These are phyloP conservation scores for Acanthiza pusilla DNA, from an alignment of 2,797 vertebrate species.

Conservation along the genomic window DNA sequence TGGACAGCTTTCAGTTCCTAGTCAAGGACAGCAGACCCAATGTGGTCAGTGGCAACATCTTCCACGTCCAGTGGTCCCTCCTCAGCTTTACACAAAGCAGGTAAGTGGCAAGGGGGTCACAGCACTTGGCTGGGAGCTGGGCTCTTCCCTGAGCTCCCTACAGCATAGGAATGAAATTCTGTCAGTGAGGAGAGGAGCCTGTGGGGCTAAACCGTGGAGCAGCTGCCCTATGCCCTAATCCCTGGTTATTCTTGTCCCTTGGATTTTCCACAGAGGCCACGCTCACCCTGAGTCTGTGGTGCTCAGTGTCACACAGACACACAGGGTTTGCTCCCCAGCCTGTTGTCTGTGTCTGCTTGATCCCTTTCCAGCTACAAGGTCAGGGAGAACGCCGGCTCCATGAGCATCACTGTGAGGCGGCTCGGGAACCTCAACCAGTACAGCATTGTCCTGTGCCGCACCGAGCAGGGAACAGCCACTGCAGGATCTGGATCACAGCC, in stretches of 20 bases:
- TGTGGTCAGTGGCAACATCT: conserved; percentile 85
- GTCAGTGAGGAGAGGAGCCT: background rate
- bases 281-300: background rate
- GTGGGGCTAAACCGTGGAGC: background rate
- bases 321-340: background rate
- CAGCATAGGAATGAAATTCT: background rate
- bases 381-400: conserved; percentile 85
- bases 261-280: accelerated
- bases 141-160: background rate
- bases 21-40: conserved; percentile 95
- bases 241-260: accelerated
- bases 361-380: conserved; percentile 83
- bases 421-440: conserved; percentile 94
- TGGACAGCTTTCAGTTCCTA: conserved; percentile 92
- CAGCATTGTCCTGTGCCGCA: conserved; percentile 89
- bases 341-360: background rate
- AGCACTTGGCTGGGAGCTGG: background rate
- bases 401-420: conserved; percentile 86
- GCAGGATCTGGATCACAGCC: conserved; percentile 73
- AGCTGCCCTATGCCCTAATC: background rate
- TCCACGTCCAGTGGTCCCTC: conserved; percentile 95
- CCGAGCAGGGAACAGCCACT: conserved; percentile 84
- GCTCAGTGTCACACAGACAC: background rate
- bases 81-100: conserved; percentile 89
- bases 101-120: conserved; percentile 52